Evolutionary conservation across 2,113 vertebrate genomes (phyloP).

Genomic region (Chamaetylas fuelleborni): DNA sequence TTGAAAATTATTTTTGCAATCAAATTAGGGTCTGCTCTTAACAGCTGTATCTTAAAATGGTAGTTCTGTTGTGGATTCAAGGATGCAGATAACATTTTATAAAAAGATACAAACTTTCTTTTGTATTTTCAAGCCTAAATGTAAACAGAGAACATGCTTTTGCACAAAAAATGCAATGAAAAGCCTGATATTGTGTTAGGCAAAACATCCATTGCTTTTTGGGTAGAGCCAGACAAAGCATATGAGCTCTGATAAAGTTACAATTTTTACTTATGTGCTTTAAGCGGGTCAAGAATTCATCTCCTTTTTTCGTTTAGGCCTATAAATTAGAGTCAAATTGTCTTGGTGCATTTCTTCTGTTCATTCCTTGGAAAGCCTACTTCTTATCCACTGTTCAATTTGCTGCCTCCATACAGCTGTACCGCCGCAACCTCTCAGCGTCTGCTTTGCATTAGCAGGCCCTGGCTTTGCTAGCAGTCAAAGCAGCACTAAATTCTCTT

Average conservation of each 20-base stretch:
- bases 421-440: accelerated
- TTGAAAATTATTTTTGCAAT: background rate
- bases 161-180: background rate
- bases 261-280: background rate
- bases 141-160: background rate
- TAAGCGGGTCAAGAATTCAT: background rate
- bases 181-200: background rate
- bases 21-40: background rate
- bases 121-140: background rate
- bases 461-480: background rate
- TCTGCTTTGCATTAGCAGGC: background rate
- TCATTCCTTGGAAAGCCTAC: background rate
- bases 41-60: background rate
- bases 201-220: background rate
- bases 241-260: background rate
- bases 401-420: background rate
- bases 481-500: background rate
- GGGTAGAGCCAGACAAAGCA: background rate
- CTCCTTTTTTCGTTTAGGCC: background rate
- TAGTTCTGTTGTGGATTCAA: background rate
- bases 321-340: background rate
- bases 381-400: background rate
- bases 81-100: background rate
- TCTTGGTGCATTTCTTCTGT: background rate
- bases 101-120: background rate